Evolutionary conservation across 2,797 vertebrate genomes (phyloP), one percentile per base, ranked within the genome.

Genomic region (Coregonus ussuriensis): DNA sequence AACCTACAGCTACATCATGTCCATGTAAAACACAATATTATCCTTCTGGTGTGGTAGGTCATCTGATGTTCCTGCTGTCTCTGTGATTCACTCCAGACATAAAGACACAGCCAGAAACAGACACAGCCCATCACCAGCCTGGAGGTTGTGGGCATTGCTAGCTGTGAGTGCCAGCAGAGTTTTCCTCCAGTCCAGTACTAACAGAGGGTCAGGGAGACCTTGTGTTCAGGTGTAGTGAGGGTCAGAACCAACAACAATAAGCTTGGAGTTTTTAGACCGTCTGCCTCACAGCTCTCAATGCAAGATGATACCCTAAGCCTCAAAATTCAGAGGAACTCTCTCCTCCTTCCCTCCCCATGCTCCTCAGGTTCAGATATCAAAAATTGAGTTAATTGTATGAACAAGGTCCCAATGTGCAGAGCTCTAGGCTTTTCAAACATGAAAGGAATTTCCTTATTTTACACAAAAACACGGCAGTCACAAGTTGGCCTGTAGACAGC

Each of bases 361-460:
- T n/a, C 65, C 72, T 29, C 74, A 80, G 68, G 72, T 76, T 79
- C 72, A 74, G 77, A 74, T 59, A 74, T 74, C 72, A 77, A 76
- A 67, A 86, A 65, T 63, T 74, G 53, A 73, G 41, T 72, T 56
- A 59, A 78, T 68, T 75, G 79, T 79, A 71, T 79, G 77, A 81
- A 74, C 82, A 80, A 82, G 81, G 77, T 86, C 79, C 81, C 81
- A 76, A 75, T 79, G 80, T 82, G 80, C 74, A 67, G 53, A 75
- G 79, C 82, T 85, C 71, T 72, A 78, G 66, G 77, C 62, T 84
- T 87, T 82, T 81, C 77, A 88, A 88, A 87, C 85, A 86, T 74
- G 77, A 85, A 75, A 85, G 81, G 86, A 89, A 86, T 86, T 86
- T 87, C 82, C 78, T 82, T 71, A 73, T 79, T 82, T 77, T 69